phyloP scores from a whole-genome alignment of 2,113 vertebrate species.

The Lepisosteus osseus region DNA sequence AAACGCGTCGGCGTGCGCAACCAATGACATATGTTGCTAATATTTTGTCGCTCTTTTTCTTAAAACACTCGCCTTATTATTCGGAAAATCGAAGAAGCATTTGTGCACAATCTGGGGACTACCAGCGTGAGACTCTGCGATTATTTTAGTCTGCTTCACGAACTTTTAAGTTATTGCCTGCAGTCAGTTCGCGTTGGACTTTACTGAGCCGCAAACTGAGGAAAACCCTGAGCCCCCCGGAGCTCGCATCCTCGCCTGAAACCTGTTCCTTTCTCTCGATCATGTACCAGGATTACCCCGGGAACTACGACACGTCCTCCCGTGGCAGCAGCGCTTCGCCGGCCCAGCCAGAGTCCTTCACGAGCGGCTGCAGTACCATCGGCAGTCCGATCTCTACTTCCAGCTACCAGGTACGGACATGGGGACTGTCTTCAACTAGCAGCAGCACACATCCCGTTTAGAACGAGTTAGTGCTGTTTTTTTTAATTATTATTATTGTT shows the following conservation, averaged over 20 bases:
- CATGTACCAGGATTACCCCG: constrained; percentile 98
- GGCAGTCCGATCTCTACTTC: constrained; percentile 72
- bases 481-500: too few species aligned
- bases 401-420: constrained; percentile 80
- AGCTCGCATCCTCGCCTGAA: constrained; percentile 48
- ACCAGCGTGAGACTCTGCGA: too few species aligned
- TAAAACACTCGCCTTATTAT: too few species aligned
- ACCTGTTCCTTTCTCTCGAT: constrained; percentile 70
- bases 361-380: constrained; percentile 76
- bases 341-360: constrained; percentile 85
- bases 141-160: constrained; percentile 43
- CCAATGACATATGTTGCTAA: too few species aligned
- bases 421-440: constrained; percentile 11
- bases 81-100: too few species aligned
- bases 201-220: constrained; percentile 49
- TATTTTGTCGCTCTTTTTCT: too few species aligned
- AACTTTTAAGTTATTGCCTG: constrained; percentile 12
- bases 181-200: constrained; percentile 41
- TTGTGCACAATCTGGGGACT: too few species aligned
- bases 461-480: too few species aligned
- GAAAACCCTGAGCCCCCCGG: constrained; percentile 41
- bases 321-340: constrained; percentile 94
- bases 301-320: constrained; percentile 96
- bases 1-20: too few species aligned
- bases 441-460: too few species aligned